Conservation (phyloP, 2,113 vertebrate genomes). For the Neolamprologus sp. region DNA sequence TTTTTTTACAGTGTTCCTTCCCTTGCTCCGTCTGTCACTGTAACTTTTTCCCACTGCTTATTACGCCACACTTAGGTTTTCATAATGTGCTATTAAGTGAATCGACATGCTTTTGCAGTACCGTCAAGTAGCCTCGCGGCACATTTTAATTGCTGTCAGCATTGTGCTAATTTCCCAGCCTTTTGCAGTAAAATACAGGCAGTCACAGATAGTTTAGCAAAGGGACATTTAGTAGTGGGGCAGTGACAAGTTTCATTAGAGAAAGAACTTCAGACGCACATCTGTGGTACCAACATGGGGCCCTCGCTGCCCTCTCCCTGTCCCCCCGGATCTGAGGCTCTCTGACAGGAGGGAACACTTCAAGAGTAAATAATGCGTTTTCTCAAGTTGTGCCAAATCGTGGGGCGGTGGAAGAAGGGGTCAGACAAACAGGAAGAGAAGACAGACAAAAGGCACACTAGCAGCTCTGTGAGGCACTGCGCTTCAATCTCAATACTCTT, state of each 20-base stretch:
- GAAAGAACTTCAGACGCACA: not conserved
- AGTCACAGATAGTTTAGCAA: not conserved
- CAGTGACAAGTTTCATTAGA: not conserved
- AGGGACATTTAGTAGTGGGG: not conserved
- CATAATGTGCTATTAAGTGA: slow-evolving; percentile 24
- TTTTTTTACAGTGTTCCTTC: not conserved
- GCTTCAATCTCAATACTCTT: not conserved
- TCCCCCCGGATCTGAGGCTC: not conserved
- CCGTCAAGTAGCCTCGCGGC: not conserved
- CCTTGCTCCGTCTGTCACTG: not conserved
- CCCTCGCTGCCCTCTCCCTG: not conserved
- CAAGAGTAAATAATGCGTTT: slow-evolving; percentile 61
- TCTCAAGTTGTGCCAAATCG: slow-evolving; percentile 55
- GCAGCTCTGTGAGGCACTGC: not conserved
- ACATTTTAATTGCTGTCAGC: slow-evolving; percentile 18
- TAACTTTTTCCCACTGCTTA: not conserved
- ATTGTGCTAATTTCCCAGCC: not conserved
- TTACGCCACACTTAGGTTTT: slow-evolving; percentile 8
- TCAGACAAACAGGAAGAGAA: slow-evolving; percentile 25
- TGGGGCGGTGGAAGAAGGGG: slow-evolving; percentile 9
- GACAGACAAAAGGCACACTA: slow-evolving; percentile 13
- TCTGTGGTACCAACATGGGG: slow-evolving; percentile 18
- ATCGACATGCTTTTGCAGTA: not conserved
- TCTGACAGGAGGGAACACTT: slow-evolving; percentile 48
- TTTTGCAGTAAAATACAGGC: not conserved